phyloP scores from a whole-genome alignment of 2,797 vertebrate species.

The Synaphobranchus kaupii region DNA sequence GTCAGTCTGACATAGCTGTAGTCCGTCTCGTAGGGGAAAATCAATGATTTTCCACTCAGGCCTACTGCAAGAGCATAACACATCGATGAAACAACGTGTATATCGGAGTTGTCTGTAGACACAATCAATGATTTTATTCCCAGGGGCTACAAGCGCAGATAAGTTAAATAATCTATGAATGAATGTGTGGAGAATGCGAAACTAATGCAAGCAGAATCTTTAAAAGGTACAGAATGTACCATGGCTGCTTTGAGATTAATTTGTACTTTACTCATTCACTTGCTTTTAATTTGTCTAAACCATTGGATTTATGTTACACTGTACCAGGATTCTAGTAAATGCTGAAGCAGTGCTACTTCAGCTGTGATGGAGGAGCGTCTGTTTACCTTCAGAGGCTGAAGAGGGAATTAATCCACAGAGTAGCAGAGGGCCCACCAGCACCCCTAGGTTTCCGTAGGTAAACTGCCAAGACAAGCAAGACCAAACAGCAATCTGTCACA shows the following conservation, averaged over 20 bases:
- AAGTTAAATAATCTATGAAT: background rate
- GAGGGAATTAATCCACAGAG: slow-evolving; percentile 45
- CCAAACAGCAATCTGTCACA: background rate
- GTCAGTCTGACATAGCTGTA: slow-evolving; percentile 74
- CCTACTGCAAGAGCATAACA: slow-evolving; percentile 52
- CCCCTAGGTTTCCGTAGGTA: slow-evolving; percentile 35
- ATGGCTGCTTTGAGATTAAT: background rate
- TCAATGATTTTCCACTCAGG: slow-evolving; percentile 68
- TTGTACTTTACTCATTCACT: no score
- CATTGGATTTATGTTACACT: no score
- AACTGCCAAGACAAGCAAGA: slow-evolving; percentile 31
- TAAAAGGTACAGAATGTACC: background rate
- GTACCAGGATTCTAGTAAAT: background rate
- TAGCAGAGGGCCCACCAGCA: slow-evolving; percentile 36
- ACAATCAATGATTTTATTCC: background rate
- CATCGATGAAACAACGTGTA: background rate
- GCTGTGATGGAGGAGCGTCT: background rate
- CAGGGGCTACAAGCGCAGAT: background rate
- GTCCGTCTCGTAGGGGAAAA: slow-evolving; percentile 77
- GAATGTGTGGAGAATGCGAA: background rate
- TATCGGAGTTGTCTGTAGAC: background rate
- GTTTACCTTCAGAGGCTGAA: slow-evolving; percentile 59
- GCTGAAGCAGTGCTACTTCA: background rate
- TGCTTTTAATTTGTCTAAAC: no score
- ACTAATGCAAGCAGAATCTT: background rate